Evolutionary conservation across 2,888 invertebrate genomes (phyloP).

Genomic region (Trichopria drosophilae): DNA sequence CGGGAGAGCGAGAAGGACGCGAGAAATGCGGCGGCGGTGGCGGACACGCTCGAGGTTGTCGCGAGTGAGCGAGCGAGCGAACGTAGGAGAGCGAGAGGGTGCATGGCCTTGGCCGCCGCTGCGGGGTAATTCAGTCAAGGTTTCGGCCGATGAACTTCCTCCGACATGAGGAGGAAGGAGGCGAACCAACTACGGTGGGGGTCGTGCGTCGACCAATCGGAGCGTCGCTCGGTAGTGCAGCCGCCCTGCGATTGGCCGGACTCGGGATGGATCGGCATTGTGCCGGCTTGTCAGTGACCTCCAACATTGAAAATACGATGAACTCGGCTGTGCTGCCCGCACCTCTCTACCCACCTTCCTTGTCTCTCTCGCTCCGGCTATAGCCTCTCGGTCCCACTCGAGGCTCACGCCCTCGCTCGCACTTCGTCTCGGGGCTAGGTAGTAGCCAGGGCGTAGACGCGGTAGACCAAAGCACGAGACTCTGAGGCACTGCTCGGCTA

Average conservation of each 20-base stretch:
- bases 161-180: constrained; percentile 46
- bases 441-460: constrained; percentile 64
- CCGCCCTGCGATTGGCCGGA: constrained; percentile 50
- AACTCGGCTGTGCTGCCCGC: constrained; percentile 66
- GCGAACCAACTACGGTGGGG: constrained; percentile 41
- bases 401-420: constrained; percentile 15
- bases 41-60: constrained; percentile 5
- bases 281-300: constrained; percentile 80
- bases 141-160: constrained; percentile 79
- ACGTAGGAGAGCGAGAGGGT: constrained; percentile 43
- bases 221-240: constrained; percentile 35
- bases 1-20: neutral
- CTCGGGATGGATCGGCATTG: constrained; percentile 59
- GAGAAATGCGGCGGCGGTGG: neutral
- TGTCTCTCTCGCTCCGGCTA: constrained; percentile 43
- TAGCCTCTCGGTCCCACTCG: constrained; percentile 4
- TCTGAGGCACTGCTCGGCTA: constrained; percentile 35
- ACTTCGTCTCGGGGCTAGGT: no score
- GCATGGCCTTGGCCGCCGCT: constrained; percentile 70
- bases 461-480: constrained; percentile 41
- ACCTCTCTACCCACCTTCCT: constrained; percentile 18
- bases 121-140: constrained; percentile 82
- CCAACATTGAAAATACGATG: constrained; percentile 79
- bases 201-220: constrained; percentile 37
- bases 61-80: constrained; percentile 1